Evolutionary conservation across 2,888 invertebrate genomes (phyloP), one percentile per base, ranked within the genome.

Genomic region (Cephonodes hylas): DNA sequence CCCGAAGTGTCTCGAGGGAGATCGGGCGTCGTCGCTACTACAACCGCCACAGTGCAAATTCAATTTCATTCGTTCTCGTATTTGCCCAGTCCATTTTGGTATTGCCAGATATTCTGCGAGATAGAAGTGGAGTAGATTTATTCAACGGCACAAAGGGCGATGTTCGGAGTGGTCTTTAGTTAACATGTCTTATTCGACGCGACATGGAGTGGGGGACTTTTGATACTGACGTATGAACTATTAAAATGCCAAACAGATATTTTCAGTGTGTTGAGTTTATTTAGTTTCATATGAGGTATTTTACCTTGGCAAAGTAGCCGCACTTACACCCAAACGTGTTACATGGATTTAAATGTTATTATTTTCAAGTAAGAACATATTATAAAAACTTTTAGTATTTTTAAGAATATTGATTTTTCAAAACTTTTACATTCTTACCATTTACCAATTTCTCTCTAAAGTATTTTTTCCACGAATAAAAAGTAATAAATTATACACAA

Each of bases 41-140:
- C 73, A 74, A 69, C 73, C 67, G 69, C 77, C 71, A 74, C 77
- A 77, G 79, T 76, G 81, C 81, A 83, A 88, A 88, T 87, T 88
- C 84, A 88, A 88, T 88, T 88, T 84, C 75, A 75, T 82, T 79
- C 77, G 78, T 79, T 82, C 81, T 86, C 81, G 80, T 75, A 53
- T 53, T 53, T 53, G 53, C 53, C 71, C 77, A 76, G 80, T 83
- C 81, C 79, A 83, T 86, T 85, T 83, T 79, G 77, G 78, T 81
- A 81, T 53, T 53, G 31, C 53, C 53, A 53, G 53, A 53, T 53
- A 53, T 53, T 53, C 53, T 31, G 53, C 8, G 70, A 74, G 76
- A 80, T 79, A 75, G 69, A 62, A 68, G 66, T 45, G 62, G 68
- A 78, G 71, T 77, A 73, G 74, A 79, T 81, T 83, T 80, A 77